These are phyloP conservation scores for Himalopsyche kuldschensis DNA, from an alignment of 2,888 invertebrate genomes.

Conservation along the genomic window DNA sequence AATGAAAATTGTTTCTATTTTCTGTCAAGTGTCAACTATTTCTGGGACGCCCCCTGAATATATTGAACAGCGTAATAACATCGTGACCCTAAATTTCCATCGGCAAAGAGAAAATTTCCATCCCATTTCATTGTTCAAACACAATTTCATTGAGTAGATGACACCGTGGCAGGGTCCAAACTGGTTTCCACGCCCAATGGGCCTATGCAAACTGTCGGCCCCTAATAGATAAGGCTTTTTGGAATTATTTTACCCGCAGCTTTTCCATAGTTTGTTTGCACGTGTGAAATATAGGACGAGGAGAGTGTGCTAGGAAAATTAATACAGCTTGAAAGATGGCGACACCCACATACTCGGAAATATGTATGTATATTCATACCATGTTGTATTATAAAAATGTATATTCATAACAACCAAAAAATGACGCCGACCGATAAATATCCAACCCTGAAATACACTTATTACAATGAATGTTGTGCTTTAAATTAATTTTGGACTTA, in stretches of 20 bases:
- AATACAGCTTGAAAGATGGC: not conserved
- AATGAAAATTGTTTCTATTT: no score
- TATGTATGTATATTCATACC: no score
- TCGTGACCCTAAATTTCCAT: conserved; percentile 39
- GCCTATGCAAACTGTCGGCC: conserved; percentile 33
- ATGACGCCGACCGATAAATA: no score
- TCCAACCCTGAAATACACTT: no score
- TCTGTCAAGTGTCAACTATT: not conserved
- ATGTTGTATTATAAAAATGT: no score
- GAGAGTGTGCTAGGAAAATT: not conserved
- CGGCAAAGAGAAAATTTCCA: conserved; percentile 36
- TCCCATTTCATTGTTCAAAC: conserved; percentile 40
- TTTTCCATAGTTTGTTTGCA: not conserved
- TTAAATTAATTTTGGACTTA: no score
- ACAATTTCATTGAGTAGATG: conserved; percentile 38
- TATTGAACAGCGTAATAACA: conserved; percentile 35
- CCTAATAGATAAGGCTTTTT: not conserved
- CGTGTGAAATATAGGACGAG: not conserved
- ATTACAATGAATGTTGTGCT: no score
- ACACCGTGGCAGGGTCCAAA: conserved; percentile 16
- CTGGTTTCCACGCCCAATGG: conserved; percentile 9
- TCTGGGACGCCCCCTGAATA: conserved; percentile 9
- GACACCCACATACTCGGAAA: not conserved
- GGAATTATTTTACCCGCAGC: not conserved
- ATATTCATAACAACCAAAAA: no score